Conservation (phyloP, 2,113 vertebrate species). For the Hippocampus guttulatus region DNA sequence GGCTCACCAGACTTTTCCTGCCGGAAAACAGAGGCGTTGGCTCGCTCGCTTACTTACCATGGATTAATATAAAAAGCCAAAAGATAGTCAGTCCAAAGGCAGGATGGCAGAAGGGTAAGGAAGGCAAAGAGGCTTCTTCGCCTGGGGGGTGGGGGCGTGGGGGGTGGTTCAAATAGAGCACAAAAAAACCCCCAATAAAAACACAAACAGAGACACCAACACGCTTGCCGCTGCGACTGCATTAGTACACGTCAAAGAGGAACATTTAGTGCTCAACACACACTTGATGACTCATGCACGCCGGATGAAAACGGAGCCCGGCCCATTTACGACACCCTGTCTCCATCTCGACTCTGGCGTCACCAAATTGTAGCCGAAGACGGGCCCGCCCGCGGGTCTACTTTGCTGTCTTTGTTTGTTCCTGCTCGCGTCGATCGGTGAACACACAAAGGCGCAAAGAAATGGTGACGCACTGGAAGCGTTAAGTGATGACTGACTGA, state of each 20-base stretch:
- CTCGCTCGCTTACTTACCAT: slow-evolving; percentile 88
- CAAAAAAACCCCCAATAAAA: slow-evolving; percentile 34
- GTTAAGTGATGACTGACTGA: slow-evolving; percentile 58
- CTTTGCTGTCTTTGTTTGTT: neutral
- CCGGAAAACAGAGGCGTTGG: neutral
- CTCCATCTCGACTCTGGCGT: slow-evolving; percentile 39
- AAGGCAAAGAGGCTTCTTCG: slow-evolving; percentile 99
- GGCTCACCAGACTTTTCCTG: slow-evolving; percentile 25
- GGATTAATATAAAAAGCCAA: slow-evolving; percentile 99
- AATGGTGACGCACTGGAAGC: slow-evolving; percentile 2
- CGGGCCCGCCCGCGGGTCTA: too few species aligned
- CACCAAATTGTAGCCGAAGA: slow-evolving; percentile 7
- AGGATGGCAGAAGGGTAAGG: slow-evolving; percentile 99
- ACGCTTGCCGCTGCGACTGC: slow-evolving; percentile 56
- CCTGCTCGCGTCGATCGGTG: neutral
- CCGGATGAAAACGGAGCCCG: slow-evolving; percentile 6
- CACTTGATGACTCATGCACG: slow-evolving; percentile 72
- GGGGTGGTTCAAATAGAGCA: slow-evolving; percentile 68
- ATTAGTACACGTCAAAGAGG: slow-evolving; percentile 63
- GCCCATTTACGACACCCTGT: slow-evolving; percentile 38
- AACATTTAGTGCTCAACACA: slow-evolving; percentile 70
- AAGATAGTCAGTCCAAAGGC: slow-evolving; percentile 99
- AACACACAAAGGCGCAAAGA: neutral
- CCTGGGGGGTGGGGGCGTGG: slow-evolving; percentile 78
- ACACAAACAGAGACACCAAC: slow-evolving; percentile 58